Evolutionary conservation across 2,113 vertebrate genomes (phyloP), one percentile per base, ranked within the genome.

Genomic region (Corythornis madagascariensis): DNA sequence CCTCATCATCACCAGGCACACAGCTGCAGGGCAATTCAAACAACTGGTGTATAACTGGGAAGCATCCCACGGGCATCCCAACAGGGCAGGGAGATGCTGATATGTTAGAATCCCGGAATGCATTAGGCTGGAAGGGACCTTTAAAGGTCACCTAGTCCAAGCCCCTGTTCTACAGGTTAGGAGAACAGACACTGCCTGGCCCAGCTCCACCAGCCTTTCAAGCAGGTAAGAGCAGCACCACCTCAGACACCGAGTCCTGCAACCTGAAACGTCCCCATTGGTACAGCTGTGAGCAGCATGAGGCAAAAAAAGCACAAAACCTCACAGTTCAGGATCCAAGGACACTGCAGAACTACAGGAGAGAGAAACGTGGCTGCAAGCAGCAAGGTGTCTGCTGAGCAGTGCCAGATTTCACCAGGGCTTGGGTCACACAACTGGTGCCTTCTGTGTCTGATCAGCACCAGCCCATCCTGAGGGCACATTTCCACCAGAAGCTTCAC

Each of bases 311-410:
- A 69, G 9, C 83, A 63, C 52, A 77, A 76, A 83, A 17, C 24
- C 76, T 83, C 73, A 6, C 11, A 33, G 80, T 18, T 60, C 53
- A 47, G 70, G 53, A 88, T 91, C 65, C 90, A 91, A 92, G 86
- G 93, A 93, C 90, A 82, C 90, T 84, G 93, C 96, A 88, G 95
- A 93, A 21, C 35, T 45, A 57, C 65, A 61, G 64, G 42, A 89
- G 86, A 83, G 60, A 33, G 80, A 61, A 92, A 80, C 48, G 52
- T 40, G 65, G 86, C 93, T 88, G 94, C 83, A 9, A 35, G 83
- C 83, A 88, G 79, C 83, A 26, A 91, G 94, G 85, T 48, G 91
- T 40, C 66, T 79, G 91, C 82, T 21, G 67, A 57, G 78, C 75
- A 85, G 64, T 8, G 88, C 48, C 57, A 61, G 90, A 31, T 21